Evolutionary conservation across 2,888 invertebrate genomes (phyloP).

Genomic region (Tetrapedia diversipes): DNA sequence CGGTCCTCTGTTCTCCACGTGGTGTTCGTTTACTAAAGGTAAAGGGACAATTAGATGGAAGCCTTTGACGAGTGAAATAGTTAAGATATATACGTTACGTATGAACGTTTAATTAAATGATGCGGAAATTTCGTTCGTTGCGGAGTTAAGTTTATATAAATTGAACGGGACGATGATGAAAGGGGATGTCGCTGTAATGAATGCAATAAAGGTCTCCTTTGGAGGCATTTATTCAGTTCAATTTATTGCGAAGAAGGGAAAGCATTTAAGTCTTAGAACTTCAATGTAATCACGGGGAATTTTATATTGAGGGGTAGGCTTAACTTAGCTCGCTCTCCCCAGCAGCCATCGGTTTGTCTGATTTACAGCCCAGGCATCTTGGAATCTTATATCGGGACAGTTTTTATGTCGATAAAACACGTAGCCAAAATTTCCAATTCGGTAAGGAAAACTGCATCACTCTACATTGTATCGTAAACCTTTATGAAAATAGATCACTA

Average conservation of each 20-base stretch:
- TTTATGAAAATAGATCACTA: not conserved
- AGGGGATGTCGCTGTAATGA: not conserved
- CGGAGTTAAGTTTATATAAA: not conserved
- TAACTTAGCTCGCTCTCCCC: not conserved
- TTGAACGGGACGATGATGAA: too few relatives aligned
- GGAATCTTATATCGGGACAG: not conserved
- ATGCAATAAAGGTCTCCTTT: not conserved
- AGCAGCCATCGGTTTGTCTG: not conserved
- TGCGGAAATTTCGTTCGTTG: not conserved
- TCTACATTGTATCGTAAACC: not conserved
- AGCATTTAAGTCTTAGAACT: not conserved
- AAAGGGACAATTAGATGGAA: not conserved
- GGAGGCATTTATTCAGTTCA: not conserved
- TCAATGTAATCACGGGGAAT: not conserved
- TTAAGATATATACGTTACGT: not conserved
- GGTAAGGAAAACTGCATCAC: not conserved
- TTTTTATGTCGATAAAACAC: constrained; percentile 16
- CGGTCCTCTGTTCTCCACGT: not conserved
- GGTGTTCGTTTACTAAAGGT: not conserved
- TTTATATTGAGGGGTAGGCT: not conserved
- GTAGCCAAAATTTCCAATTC: constrained; percentile 1
- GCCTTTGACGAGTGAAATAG: not conserved
- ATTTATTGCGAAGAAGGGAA: not conserved
- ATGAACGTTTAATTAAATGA: not conserved
- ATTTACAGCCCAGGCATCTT: constrained; percentile 13